These are phyloP conservation scores for Palythoa heliodiscus DNA, from an alignment of 92 coral and sea anemone species.

Conservation along the genomic window DNA sequence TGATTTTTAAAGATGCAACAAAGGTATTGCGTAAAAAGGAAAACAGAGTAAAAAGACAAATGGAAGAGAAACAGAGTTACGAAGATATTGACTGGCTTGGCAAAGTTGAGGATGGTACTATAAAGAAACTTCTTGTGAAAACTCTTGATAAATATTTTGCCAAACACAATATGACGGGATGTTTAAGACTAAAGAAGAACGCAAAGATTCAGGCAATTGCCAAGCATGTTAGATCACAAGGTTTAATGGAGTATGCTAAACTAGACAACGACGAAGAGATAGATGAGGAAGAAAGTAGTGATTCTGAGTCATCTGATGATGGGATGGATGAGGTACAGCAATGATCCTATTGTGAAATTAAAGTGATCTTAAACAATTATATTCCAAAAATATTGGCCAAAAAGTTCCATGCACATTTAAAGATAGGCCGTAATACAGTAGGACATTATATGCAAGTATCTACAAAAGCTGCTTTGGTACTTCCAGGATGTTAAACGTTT, in stretches of 20 bases:
- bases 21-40: constrained; percentile 30
- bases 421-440: constrained; percentile 11
- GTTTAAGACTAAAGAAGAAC: constrained; percentile 10
- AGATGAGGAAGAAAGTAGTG: constrained; percentile 11
- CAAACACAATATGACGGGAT: constrained; percentile 8
- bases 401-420: constrained; percentile 7
- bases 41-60: constrained; percentile 28
- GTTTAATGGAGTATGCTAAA: constrained; percentile 10
- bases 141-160: constrained; percentile 40
- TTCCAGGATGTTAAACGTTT: constrained; percentile 8
- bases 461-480: constrained; percentile 11
- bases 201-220: constrained; percentile 9
- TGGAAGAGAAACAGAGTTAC: constrained; percentile 22
- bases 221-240: constrained; percentile 11
- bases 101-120: constrained; percentile 18
- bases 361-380: constrained; percentile 8
- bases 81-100: constrained; percentile 44
- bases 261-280: constrained; percentile 12
- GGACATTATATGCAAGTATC: constrained; percentile 10
- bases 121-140: constrained; percentile 27
- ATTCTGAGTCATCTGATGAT: constrained; percentile 10
- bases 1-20: constrained; percentile 33
- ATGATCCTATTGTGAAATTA: constrained; percentile 5
- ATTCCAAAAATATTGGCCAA: constrained; percentile 10
- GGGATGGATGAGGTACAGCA: background rate